Evolutionary conservation across 2,113 vertebrate genomes (phyloP).

Genomic region (Felis catus): DNA sequence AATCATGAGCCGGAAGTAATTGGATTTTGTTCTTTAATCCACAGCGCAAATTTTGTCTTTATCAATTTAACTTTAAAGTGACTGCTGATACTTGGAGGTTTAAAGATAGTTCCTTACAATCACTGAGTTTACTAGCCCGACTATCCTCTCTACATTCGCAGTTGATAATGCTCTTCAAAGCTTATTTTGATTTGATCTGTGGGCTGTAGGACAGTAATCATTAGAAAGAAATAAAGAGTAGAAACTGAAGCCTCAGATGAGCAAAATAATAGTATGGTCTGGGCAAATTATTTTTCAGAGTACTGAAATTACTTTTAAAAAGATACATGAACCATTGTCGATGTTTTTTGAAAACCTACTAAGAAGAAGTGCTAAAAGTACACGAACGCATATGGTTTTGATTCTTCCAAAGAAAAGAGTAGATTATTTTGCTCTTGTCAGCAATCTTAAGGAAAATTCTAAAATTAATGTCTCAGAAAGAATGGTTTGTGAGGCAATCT

Average conservation of each 20-base stretch:
- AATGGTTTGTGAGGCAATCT: constrained; percentile 22
- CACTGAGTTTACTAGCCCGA: background rate
- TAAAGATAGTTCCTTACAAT: background rate
- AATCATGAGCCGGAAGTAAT: background rate
- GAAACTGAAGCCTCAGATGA: background rate
- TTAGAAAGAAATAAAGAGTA: background rate
- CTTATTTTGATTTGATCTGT: background rate
- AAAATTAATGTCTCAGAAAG: constrained; percentile 58
- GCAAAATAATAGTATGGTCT: background rate
- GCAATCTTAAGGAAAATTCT: constrained; percentile 29
- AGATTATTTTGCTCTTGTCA: constrained; percentile 14
- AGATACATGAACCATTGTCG: background rate
- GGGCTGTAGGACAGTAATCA: background rate
- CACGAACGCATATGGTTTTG: background rate
- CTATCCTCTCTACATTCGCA: background rate
- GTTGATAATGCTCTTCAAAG: background rate
- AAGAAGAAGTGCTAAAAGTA: background rate
- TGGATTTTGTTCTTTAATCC: background rate
- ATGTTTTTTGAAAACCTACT: background rate
- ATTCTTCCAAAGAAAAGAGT: background rate
- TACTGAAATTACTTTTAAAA: background rate
- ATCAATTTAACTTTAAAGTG: background rate
- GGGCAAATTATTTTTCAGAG: background rate
- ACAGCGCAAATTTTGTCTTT: background rate
- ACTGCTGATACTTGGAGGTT: background rate